A percentile compares a stretch with the other conserved stretches of the same genome.
Evolutionary conservation across 1,140 invertebrate genomes (phyloP).

Genomic region (Idris sp.): DNA sequence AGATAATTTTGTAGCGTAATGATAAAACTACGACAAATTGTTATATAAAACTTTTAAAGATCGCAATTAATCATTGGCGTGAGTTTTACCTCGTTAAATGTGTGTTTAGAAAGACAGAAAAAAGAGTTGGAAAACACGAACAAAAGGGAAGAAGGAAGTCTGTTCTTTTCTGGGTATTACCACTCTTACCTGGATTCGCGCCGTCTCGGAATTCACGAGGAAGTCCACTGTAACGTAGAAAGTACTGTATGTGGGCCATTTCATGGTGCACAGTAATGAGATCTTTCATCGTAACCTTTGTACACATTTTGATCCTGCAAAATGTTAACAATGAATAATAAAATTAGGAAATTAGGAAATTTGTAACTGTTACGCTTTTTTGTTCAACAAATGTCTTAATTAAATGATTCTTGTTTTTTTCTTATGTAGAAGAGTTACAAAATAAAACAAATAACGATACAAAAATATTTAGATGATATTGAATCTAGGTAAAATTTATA

Average conservation of each 20-base stretch:
- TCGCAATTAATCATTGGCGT: constrained; percentile 23
- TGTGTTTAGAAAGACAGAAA: constrained; percentile 15
- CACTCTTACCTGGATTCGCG: constrained; percentile 89
- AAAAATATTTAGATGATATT: no score
- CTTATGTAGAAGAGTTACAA: no score
- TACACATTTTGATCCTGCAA: constrained; percentile 96
- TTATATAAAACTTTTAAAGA: constrained; percentile 51
- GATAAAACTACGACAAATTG: constrained; percentile 9
- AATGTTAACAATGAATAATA: constrained; percentile 7
- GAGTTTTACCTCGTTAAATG: constrained; percentile 44
- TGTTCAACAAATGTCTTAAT: no score
- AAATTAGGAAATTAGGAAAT: neutral
- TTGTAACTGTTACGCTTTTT: no score
- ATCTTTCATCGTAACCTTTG: constrained; percentile 91
- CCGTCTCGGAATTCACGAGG: constrained; percentile 92
- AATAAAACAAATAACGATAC: no score
- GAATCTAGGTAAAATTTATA: neutral
- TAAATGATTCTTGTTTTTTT: no score
- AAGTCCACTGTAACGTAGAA: constrained; percentile 89
- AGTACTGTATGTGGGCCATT: constrained; percentile 95
- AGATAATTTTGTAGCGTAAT: constrained; percentile 27
- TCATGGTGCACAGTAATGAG: constrained; percentile 95
- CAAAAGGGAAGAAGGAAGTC: constrained; percentile 60
- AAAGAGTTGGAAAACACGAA: constrained; percentile 53
- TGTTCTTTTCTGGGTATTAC: constrained; percentile 36